Percentiles rank a stretch among this genome's conserved stretches.
Evolutionary conservation across 2,797 vertebrate species (phyloP).

Genomic region (Gymnodraco acuticeps): DNA sequence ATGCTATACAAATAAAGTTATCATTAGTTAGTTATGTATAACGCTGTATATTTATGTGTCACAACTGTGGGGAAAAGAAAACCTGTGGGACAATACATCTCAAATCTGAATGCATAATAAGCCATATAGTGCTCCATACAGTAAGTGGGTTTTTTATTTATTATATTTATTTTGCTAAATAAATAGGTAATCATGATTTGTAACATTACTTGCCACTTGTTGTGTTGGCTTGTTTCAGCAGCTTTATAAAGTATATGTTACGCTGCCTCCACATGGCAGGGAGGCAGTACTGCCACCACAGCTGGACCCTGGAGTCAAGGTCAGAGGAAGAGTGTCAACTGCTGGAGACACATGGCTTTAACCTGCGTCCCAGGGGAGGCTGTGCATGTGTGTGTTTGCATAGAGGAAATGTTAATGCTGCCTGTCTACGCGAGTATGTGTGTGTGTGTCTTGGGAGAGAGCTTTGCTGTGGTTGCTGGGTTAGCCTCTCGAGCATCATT

Average conservation of each 20-base stretch:
- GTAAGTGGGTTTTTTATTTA: too few species aligned
- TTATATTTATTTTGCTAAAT: too few species aligned
- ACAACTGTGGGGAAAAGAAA: too few species aligned
- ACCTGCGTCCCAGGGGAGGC: slow-evolving; percentile 36
- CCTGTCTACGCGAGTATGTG: slow-evolving; percentile 27
- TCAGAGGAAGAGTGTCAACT: slow-evolving; percentile 60
- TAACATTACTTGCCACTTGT: slow-evolving; percentile 16
- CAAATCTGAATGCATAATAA: too few species aligned
- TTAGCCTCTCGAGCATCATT: slow-evolving; percentile 72
- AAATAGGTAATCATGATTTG: neutral
- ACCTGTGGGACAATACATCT: too few species aligned
- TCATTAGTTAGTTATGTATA: too few species aligned
- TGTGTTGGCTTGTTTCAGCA: slow-evolving; percentile 16
- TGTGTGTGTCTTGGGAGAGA: slow-evolving; percentile 53
- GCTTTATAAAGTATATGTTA: slow-evolving; percentile 27
- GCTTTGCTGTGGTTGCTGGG: slow-evolving; percentile 39
- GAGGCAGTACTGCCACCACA: slow-evolving; percentile 57
- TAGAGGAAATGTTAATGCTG: slow-evolving; percentile 31
- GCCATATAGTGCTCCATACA: too few species aligned
- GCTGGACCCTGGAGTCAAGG: slow-evolving; percentile 72
- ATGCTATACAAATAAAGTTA: too few species aligned
- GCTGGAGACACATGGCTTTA: slow-evolving; percentile 31
- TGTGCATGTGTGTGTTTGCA: slow-evolving; percentile 33
- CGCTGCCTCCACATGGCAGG: slow-evolving; percentile 68
- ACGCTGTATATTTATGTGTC: too few species aligned